phyloP scores from a whole-genome alignment of 2,888 invertebrate species.

The Dexiosoma caninum region DNA sequence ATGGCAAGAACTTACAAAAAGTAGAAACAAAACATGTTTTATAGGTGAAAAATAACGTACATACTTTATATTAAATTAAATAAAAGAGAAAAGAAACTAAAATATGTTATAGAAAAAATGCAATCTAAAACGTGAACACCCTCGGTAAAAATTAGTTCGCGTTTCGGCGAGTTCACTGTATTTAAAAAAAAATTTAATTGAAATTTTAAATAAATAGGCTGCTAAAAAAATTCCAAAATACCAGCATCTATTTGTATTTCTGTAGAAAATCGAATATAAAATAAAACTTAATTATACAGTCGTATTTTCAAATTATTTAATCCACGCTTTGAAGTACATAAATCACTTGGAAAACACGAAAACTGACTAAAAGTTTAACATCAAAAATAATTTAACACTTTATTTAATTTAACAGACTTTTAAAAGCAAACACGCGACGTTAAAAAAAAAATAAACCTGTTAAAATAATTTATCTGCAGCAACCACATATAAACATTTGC shows the following conservation, averaged over 20 bases:
- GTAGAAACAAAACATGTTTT: too few species aligned
- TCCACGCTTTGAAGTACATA: constrained; percentile 3
- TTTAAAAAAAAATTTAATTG: neutral
- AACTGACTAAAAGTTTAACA: constrained; percentile 3
- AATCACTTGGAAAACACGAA: constrained; percentile 33
- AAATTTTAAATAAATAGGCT: neutral
- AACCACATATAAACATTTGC: neutral
- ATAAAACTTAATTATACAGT: too few species aligned
- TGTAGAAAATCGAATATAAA: neutral
- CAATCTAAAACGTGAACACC: too few species aligned
- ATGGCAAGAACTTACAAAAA: too few species aligned
- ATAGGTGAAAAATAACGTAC: too few species aligned
- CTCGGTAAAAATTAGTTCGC: too few species aligned
- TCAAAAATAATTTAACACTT: constrained; percentile 38
- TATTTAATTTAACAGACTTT: constrained; percentile 1
- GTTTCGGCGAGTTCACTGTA: too few species aligned
- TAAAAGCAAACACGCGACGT: constrained; percentile 26
- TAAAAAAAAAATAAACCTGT: neutral
- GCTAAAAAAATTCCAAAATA: constrained; percentile 14
- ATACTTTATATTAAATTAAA: too few species aligned
- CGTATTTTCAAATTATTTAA: constrained; percentile 9
- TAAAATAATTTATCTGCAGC: neutral
- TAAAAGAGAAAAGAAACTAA: too few species aligned
- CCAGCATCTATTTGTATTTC: neutral
- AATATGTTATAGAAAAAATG: too few species aligned